A percentile compares a stretch with the other conserved stretches of the same genome.
Evolutionary conservation across 2,113 vertebrate species (phyloP).

Genomic region (Synodontis membranacea): DNA sequence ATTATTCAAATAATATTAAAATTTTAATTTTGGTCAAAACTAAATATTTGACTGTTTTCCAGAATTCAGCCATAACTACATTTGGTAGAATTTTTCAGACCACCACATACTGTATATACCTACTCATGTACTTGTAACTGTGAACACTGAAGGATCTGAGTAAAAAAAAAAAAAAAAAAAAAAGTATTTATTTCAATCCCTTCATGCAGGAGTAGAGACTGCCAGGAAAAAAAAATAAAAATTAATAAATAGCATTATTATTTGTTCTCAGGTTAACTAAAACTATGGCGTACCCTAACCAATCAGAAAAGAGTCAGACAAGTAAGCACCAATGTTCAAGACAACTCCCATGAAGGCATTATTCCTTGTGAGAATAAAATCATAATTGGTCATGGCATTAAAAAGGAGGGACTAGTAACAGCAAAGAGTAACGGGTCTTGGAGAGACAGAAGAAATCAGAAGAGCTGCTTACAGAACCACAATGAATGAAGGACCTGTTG

Average conservation of each 20-base stretch:
- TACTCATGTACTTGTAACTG: neutral
- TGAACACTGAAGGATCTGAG: neutral
- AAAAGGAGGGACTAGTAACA: slow-evolving; percentile 69
- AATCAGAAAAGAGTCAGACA: slow-evolving; percentile 76
- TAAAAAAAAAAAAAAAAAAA: neutral
- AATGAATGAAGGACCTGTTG: slow-evolving; percentile 68
- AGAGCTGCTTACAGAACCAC: slow-evolving; percentile 72
- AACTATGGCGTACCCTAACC: slow-evolving; percentile 79
- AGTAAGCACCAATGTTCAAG: slow-evolving; percentile 69
- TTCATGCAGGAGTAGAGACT: neutral
- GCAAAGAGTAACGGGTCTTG: slow-evolving; percentile 60
- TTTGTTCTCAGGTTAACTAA: neutral
- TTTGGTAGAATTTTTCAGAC: neutral
- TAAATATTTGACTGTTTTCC: neutral
- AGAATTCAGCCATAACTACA: neutral
- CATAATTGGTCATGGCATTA: slow-evolving; percentile 67
- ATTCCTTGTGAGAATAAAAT: slow-evolving; percentile 57
- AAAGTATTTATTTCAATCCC: neutral
- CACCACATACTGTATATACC: neutral
- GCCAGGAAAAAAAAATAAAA: neutral
- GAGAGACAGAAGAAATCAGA: slow-evolving; percentile 57
- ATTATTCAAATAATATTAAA: neutral
- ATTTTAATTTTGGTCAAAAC: neutral
- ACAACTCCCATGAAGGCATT: neutral
- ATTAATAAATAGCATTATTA: neutral